phyloP scores from a whole-genome alignment of 2,888 invertebrate species.

The Cheilosia vernalis region DNA sequence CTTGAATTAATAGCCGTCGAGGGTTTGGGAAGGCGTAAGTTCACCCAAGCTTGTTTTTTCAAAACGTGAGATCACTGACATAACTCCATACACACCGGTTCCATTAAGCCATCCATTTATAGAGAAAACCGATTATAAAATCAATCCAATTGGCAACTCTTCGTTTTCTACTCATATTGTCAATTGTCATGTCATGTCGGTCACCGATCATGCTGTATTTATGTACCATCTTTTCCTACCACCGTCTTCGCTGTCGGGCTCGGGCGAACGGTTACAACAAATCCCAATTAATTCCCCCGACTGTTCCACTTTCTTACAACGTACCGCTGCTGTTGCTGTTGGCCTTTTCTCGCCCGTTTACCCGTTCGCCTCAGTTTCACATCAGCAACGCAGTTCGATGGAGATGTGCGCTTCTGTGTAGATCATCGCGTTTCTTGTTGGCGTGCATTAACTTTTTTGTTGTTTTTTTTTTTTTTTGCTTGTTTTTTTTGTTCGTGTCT shows the following conservation, averaged over 20 bases:
- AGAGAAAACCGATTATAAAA: neutral
- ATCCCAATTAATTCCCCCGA: slow-evolving; percentile 30
- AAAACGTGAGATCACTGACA: too few species aligned
- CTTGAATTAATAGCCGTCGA: too few species aligned
- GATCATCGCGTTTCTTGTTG: slow-evolving; percentile 58
- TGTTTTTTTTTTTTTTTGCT: slow-evolving; percentile 26
- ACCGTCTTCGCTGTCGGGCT: neutral
- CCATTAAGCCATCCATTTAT: neutral
- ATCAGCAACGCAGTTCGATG: slow-evolving; percentile 51
- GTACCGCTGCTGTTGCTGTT: slow-evolving; percentile 50
- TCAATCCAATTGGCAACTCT: neutral
- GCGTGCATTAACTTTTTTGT: slow-evolving; percentile 44
- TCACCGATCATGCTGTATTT: neutral
- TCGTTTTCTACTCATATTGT: too few species aligned
- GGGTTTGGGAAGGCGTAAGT: too few species aligned
- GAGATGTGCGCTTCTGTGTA: slow-evolving; percentile 60
- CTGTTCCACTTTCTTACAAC: slow-evolving; percentile 48
- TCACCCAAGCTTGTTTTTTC: too few species aligned
- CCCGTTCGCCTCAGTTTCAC: slow-evolving; percentile 58
- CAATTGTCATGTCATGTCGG: too few species aligned
- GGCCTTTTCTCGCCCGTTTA: slow-evolving; percentile 68
- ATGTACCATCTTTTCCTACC: neutral
- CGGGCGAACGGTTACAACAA: neutral
- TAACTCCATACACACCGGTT: too few species aligned
- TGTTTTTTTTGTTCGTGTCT: slow-evolving; percentile 3